Evolutionary conservation across 2,113 vertebrate species (phyloP).

Genomic region (Varanus salvator): DNA sequence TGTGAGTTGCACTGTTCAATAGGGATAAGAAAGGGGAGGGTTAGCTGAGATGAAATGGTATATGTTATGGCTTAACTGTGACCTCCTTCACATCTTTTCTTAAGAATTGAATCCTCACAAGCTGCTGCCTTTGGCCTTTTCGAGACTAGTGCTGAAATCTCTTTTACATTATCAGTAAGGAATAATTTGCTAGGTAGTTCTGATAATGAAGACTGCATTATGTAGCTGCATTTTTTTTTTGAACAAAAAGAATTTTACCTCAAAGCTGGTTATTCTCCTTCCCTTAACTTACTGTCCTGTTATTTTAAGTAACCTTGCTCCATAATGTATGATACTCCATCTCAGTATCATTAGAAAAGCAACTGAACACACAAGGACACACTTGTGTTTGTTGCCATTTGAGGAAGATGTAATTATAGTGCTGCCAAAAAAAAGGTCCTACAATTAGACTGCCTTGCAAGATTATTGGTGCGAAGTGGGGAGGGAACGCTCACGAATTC

Average conservation of each 20-base stretch:
- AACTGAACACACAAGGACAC: slow-evolving; percentile 39
- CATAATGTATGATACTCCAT: slow-evolving; percentile 19
- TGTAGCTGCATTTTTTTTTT: slow-evolving; percentile 23
- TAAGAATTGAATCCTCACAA: slow-evolving; percentile 61
- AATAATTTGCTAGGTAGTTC: slow-evolving; percentile 63
- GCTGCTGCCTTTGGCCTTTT: slow-evolving; percentile 51
- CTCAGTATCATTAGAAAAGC: slow-evolving; percentile 39
- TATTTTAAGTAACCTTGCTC: slow-evolving; percentile 43
- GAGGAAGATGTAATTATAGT: slow-evolving; percentile 67
- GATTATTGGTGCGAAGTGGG: slow-evolving; percentile 64
- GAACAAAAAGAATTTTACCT: slow-evolving; percentile 35
- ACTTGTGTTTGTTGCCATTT: slow-evolving; percentile 39
- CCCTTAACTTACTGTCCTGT: slow-evolving; percentile 24
- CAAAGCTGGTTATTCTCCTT: slow-evolving; percentile 26
- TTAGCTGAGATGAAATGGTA: slow-evolving; percentile 62
- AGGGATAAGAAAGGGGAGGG: slow-evolving; percentile 66
- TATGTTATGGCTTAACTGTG: slow-evolving; percentile 55
- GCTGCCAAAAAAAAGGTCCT: slow-evolving; percentile 44
- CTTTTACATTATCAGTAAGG: slow-evolving; percentile 61
- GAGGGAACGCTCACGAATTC: neutral
- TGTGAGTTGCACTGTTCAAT: slow-evolving; percentile 55
- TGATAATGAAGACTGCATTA: slow-evolving; percentile 58
- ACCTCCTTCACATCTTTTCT: slow-evolving; percentile 47
- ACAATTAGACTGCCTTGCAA: slow-evolving; percentile 65
- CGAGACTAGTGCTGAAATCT: slow-evolving; percentile 56